Evolutionary conservation across 2,888 invertebrate species (phyloP), one percentile per base, ranked within the genome.

Genomic region (Cheilosia grossa): DNA sequence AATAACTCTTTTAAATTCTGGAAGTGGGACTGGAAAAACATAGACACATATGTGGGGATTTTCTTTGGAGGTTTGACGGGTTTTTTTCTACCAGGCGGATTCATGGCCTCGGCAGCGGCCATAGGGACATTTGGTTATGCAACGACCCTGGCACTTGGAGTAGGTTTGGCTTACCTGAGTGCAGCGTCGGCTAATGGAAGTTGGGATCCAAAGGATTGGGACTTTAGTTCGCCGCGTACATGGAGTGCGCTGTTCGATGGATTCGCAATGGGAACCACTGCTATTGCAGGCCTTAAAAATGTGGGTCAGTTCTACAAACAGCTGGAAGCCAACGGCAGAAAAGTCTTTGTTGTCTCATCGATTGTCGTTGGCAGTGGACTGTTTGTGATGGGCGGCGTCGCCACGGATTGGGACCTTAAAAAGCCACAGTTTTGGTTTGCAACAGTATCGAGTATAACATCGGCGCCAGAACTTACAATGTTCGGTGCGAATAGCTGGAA

Each of bases 341-440:
- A 5, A 19, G 1, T 44, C 4, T 78, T 78, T 44, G 27, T 63
- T 24, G 61, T 13, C 0, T 27, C 24, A 1, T 10, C 42, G 15
- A 24, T 51, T 27, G 42, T 56, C 24, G 9, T 24, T 4, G 51
- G 56, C 1, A 63, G 10, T 24, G 69, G 61, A 21, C 61, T 47
- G 0, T 73, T 80, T 10, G 40, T 58, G 3, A 73, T 69, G 61
- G 66, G 42, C 2, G 79, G 79, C 13, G 4, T 58, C 10, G 53
- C 56, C 4, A 64, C 63, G 4, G 44, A 80, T 13, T 80, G 79
- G 79, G 56, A 80, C 6, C 0, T 66, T 0, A 37, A 30, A 6
- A 73, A 42, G 5, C 72, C 73, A 5, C 42, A 56, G 30, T 66
- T 80, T 33, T 73, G 40, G 37, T 77, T 59, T 13, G 64, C 66